phyloP scores from a whole-genome alignment of 2,113 vertebrate species.

The Cyprinus carpio region DNA sequence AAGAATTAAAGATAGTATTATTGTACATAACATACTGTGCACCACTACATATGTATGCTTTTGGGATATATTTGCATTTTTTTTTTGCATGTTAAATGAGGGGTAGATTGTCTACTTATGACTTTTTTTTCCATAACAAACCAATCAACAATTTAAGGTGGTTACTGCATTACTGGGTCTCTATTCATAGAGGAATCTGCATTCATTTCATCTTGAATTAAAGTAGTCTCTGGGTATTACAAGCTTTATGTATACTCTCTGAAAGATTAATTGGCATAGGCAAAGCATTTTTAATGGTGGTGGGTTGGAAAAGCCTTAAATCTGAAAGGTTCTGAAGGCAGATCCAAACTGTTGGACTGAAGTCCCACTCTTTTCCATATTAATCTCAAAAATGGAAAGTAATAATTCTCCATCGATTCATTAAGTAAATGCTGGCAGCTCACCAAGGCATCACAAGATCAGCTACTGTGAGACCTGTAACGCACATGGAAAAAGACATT shows the following conservation, averaged over 20 bases:
- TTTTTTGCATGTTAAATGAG: neutral
- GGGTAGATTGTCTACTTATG: neutral
- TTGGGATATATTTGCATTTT: neutral
- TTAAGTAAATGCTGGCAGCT: conserved; percentile 57
- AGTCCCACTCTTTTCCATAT: conserved; percentile 49
- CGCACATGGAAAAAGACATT: conserved; percentile 43
- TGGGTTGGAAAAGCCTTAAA: conserved; percentile 45
- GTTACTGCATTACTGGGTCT: conserved; percentile 7
- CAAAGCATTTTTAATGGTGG: neutral
- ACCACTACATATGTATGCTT: neutral
- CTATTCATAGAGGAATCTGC: neutral
- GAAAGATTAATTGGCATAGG: conserved; percentile 49
- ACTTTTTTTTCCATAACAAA: neutral
- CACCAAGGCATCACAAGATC: conserved; percentile 85
- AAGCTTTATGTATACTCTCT: conserved; percentile 33
- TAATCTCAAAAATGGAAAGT: conserved; percentile 56
- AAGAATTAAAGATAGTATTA: conserved; percentile 41
- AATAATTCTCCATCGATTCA: conserved; percentile 52
- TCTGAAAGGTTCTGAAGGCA: conserved; percentile 47
- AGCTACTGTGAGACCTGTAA: conserved; percentile 80
- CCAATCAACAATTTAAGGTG: neutral
- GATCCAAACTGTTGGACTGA: conserved; percentile 44
- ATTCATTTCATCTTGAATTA: conserved; percentile 7
- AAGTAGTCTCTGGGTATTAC: conserved; percentile 14
- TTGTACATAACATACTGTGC: conserved; percentile 6